Percentiles rank a stretch among this genome's conserved stretches.
Evolutionary conservation across 2,888 invertebrate genomes (phyloP).

Genomic region (Heliconius charithonia): DNA sequence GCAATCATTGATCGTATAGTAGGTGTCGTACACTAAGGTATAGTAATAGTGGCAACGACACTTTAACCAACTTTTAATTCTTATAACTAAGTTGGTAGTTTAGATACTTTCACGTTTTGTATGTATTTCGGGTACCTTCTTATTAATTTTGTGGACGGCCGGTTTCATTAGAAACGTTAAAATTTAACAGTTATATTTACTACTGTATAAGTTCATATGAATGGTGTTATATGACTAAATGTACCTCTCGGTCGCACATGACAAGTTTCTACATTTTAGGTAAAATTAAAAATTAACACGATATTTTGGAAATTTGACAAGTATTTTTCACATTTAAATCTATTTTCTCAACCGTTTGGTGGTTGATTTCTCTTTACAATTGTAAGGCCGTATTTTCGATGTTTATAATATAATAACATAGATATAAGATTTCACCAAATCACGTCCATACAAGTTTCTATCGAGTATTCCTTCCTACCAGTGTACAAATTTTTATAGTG

Average conservation of each 20-base stretch:
- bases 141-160: slow-evolving; percentile 52
- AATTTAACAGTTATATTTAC: slow-evolving; percentile 62
- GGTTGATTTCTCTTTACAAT: slow-evolving; percentile 32
- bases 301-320: slow-evolving; percentile 39
- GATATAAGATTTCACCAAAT: slow-evolving; percentile 35
- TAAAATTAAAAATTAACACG: background rate
- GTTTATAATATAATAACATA: slow-evolving; percentile 29
- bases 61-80: slow-evolving; percentile 59
- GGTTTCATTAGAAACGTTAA: slow-evolving; percentile 51
- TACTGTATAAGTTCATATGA: slow-evolving; percentile 42
- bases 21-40: slow-evolving; percentile 53
- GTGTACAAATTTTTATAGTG: slow-evolving; percentile 29
- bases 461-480: slow-evolving; percentile 20
- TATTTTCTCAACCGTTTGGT: slow-evolving; percentile 37
- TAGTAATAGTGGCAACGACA: slow-evolving; percentile 30
- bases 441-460: slow-evolving; percentile 35
- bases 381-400: slow-evolving; percentile 34
- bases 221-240: slow-evolving; percentile 31
- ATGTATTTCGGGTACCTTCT: slow-evolving; percentile 60
- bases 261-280: slow-evolving; percentile 11
- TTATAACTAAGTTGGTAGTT: slow-evolving; percentile 63
- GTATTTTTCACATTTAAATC: slow-evolving; percentile 37
- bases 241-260: background rate
- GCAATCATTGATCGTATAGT: slow-evolving; percentile 80
- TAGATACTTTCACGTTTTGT: slow-evolving; percentile 63